Percentiles rank a stretch among this genome's conserved stretches.
Conservation (phyloP, 2,888 invertebrate genomes). For the Elysia crispata region DNA sequence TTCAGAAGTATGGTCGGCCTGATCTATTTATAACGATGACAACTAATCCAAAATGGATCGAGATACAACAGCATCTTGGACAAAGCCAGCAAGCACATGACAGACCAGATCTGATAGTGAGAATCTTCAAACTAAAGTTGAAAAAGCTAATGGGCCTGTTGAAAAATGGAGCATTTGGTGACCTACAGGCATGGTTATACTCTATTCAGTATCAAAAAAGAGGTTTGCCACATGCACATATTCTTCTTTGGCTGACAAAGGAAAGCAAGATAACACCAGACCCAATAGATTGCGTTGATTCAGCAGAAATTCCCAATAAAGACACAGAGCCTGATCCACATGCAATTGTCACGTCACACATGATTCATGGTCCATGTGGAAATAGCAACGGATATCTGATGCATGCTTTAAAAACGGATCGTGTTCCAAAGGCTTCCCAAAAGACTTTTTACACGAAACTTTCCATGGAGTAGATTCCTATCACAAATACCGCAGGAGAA, state of each 20-base stretch:
- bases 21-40: constrained; percentile 73
- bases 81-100: constrained; percentile 25
- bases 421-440: constrained; percentile 77
- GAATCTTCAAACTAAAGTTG: constrained; percentile 20
- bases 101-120: constrained; percentile 21
- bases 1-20: constrained; percentile 76
- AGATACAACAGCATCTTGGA: constrained; percentile 45
- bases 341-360: constrained; percentile 53
- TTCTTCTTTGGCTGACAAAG: constrained; percentile 56
- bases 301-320: constrained; percentile 59
- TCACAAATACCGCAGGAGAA: constrained; percentile 69
- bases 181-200: constrained; percentile 57
- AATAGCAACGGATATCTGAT: neutral
- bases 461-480: constrained; percentile 69
- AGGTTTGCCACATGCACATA: constrained; percentile 68
- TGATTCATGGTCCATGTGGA: constrained; percentile 66
- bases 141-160: constrained; percentile 26
- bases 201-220: constrained; percentile 73
- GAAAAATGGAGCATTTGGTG: constrained; percentile 51
- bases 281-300: constrained; percentile 30
- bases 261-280: constrained; percentile 57
- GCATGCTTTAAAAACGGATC: constrained; percentile 73
- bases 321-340: constrained; percentile 52
- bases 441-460: constrained; percentile 55
- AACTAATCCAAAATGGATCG: constrained; percentile 52